Percentiles rank a stretch among this genome's conserved stretches.
Evolutionary conservation across 2,113 vertebrate species (phyloP).

Genomic region (Arothron firmamentum): DNA sequence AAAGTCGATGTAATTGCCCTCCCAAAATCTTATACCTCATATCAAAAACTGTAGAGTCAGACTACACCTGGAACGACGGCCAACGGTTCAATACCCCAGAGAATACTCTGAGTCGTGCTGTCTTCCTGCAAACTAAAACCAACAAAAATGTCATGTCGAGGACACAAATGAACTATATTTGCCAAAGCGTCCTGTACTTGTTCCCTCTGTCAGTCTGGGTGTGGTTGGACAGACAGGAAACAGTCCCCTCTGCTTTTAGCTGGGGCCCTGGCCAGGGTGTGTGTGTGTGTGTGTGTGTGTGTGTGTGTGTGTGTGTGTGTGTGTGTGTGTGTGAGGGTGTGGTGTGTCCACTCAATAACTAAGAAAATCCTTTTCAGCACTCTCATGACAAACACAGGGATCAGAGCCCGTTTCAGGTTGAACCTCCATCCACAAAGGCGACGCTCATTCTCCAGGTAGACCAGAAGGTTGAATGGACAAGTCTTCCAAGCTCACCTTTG

Average conservation of each 20-base stretch:
- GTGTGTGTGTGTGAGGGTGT: conserved; percentile 26
- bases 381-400: conserved; percentile 21
- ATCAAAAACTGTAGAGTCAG: neutral
- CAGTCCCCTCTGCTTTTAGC: conserved; percentile 68
- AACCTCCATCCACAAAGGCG: no score
- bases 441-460: no score
- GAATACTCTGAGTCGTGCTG: neutral
- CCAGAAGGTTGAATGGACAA: neutral
- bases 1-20: no score
- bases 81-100: neutral
- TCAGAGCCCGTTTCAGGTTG: neutral
- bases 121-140: conserved; percentile 19
- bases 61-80: neutral
- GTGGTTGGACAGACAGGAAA: conserved; percentile 69
- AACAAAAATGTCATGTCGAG: conserved; percentile 23
- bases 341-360: conserved; percentile 48
- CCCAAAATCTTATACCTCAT: no score
- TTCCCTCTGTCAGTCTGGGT: conserved; percentile 48
- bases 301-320: conserved; percentile 13
- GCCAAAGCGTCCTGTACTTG: conserved; percentile 41
- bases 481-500: neutral
- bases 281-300: conserved; percentile 14
- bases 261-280: conserved; percentile 50
- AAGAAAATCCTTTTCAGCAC: conserved; percentile 26
- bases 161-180: conserved; percentile 46